Evolutionary conservation across 1,140 invertebrate genomes (phyloP).

Genomic region (Paraescarpia echinospica): DNA sequence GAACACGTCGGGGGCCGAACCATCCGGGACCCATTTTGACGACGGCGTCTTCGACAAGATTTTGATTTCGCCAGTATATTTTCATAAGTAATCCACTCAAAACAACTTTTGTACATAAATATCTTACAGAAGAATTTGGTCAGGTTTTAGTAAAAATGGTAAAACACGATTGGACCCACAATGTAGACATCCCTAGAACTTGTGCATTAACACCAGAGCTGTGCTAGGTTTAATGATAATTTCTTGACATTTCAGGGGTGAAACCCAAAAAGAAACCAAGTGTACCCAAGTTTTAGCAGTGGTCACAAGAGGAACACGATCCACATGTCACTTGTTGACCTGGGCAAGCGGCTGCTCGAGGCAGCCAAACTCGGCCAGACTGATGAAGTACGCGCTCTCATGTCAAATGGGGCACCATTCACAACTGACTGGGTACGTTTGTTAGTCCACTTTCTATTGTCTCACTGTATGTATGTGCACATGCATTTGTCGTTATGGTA

Average conservation of each 20-base stretch:
- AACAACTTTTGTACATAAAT: too few species aligned
- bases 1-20: too few species aligned
- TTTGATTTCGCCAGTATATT: too few species aligned
- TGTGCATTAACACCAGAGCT: background rate
- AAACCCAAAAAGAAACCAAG: background rate
- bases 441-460: background rate
- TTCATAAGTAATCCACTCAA: too few species aligned
- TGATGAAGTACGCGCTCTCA: constrained; percentile 74
- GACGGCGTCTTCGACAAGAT: too few species aligned
- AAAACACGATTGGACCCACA: too few species aligned
- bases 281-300: background rate
- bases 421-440: constrained; percentile 82
- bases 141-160: too few species aligned
- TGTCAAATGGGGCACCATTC: constrained; percentile 85
- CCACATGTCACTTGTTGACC: constrained; percentile 66
- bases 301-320: background rate
- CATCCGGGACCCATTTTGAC: too few species aligned
- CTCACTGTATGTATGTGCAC: background rate
- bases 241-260: background rate
- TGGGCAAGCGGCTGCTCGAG: constrained; percentile 80
- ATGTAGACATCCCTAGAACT: too few species aligned
- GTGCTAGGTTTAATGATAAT: background rate
- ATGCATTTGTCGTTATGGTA: background rate
- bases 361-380: constrained; percentile 78
- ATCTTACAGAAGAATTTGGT: too few species aligned